Conservation (phyloP, 2,888 invertebrate species). For the Zele albiditarsus region DNA sequence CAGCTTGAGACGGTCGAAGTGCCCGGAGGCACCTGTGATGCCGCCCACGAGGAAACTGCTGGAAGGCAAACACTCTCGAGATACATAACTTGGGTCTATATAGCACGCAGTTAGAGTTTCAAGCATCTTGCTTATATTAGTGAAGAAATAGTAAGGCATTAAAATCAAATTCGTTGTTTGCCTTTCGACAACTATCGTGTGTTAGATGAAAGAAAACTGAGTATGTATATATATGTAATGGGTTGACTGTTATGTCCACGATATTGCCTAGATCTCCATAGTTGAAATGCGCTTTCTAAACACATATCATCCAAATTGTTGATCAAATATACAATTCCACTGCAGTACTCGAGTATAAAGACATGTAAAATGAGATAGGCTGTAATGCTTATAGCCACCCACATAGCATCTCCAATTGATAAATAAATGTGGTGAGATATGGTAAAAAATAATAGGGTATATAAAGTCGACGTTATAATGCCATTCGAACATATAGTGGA, state of each 20-base stretch:
- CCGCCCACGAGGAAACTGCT: slow-evolving; percentile 47
- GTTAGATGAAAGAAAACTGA: background rate
- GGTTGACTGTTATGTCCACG: slow-evolving; percentile 8
- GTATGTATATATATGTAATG: background rate
- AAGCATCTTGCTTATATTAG: slow-evolving; percentile 31
- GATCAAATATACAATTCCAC: slow-evolving; percentile 23
- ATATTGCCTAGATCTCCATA: slow-evolving; percentile 21
- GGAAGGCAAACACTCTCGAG: slow-evolving; percentile 36
- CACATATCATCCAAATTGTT: slow-evolving; percentile 27
- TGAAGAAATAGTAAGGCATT: slow-evolving; percentile 34
- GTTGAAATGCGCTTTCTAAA: slow-evolving; percentile 22
- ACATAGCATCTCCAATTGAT: background rate
- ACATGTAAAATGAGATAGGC: background rate
- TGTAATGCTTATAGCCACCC: background rate
- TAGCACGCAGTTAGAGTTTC: background rate
- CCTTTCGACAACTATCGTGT: slow-evolving; percentile 14
- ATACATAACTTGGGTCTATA: slow-evolving; percentile 11
- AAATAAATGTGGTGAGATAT: background rate
- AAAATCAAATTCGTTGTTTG: slow-evolving; percentile 38
- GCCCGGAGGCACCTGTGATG: slow-evolving; percentile 50
- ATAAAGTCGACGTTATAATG: too few species aligned
- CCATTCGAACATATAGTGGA: too few species aligned
- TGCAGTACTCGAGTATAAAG: background rate
- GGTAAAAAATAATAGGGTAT: too few species aligned
- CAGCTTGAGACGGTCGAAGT: slow-evolving; percentile 41